A percentile compares a stretch with the other conserved stretches of the same genome.
Conservation (phyloP, 2,888 invertebrate species). For the Nymphalis c-album region DNA sequence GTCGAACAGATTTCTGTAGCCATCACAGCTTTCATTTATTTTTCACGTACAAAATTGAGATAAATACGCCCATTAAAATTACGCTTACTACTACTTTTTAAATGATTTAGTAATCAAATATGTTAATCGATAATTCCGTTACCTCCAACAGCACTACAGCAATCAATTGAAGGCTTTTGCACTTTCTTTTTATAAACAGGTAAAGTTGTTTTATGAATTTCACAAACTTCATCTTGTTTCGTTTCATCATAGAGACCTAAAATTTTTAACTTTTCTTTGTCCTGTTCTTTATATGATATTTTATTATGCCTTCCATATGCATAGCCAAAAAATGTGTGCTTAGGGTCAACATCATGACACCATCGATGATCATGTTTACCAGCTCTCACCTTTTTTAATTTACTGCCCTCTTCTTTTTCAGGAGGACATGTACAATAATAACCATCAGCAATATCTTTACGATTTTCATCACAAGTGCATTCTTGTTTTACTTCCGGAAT, state of each 20-base stretch:
- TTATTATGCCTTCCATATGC: slow-evolving; percentile 65
- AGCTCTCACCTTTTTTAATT: slow-evolving; percentile 59
- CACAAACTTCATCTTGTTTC: slow-evolving; percentile 36
- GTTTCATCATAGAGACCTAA: slow-evolving; percentile 55
- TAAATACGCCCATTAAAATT: background rate
- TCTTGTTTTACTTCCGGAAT: slow-evolving; percentile 41
- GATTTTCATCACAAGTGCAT: slow-evolving; percentile 57
- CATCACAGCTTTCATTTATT: too few relatives aligned
- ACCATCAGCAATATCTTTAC: slow-evolving; percentile 41
- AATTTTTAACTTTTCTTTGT: slow-evolving; percentile 57
- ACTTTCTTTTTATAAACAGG: slow-evolving; percentile 60
- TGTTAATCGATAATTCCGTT: slow-evolving; percentile 8
- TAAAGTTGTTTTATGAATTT: slow-evolving; percentile 48
- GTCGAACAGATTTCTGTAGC: too few relatives aligned
- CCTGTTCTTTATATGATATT: slow-evolving; percentile 51
- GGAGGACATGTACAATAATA: slow-evolving; percentile 52
- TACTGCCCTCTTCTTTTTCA: slow-evolving; percentile 46
- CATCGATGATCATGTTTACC: slow-evolving; percentile 70
- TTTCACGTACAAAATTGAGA: background rate
- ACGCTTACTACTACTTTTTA: too few relatives aligned
- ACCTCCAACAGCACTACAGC: slow-evolving; percentile 77
- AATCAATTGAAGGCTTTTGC: slow-evolving; percentile 67
- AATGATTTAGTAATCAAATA: too few relatives aligned
- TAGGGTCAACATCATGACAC: slow-evolving; percentile 70
- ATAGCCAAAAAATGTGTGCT: slow-evolving; percentile 71